Evolutionary conservation across 2,888 invertebrate species (phyloP).

Genomic region (Microchrysa polita): DNA sequence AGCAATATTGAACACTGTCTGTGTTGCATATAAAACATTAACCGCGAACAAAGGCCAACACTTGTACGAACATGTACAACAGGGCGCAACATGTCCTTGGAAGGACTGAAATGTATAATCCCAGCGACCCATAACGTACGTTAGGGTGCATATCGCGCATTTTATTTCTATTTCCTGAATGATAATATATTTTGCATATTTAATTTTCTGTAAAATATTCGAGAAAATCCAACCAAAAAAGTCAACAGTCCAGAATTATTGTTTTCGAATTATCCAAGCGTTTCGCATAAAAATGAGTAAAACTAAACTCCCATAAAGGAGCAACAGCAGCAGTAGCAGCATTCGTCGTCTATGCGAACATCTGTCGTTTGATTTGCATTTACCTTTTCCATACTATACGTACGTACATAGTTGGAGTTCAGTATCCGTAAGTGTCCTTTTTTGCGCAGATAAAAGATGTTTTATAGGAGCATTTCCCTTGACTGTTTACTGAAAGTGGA

Average conservation of each 20-base stretch:
- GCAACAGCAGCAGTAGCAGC: too few relatives aligned
- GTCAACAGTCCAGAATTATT: slow-evolving; percentile 11
- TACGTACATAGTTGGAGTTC: too few relatives aligned
- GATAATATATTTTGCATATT: slow-evolving; percentile 44
- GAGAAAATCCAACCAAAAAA: slow-evolving; percentile 40
- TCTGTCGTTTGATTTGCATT: slow-evolving; percentile 42
- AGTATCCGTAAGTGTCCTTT: slow-evolving; percentile 4
- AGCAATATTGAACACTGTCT: slow-evolving; percentile 8
- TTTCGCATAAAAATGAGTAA: slow-evolving; percentile 42
- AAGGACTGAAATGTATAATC: too few relatives aligned
- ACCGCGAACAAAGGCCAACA: neutral
- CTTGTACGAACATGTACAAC: neutral
- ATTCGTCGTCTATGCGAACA: too few relatives aligned
- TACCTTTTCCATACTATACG: slow-evolving; percentile 7
- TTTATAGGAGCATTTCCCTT: neutral
- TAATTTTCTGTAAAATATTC: slow-evolving; percentile 48
- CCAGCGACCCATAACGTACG: neutral
- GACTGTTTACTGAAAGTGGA: neutral
- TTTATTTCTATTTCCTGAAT: neutral
- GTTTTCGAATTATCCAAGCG: slow-evolving; percentile 44
- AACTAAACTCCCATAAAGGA: slow-evolving; percentile 1
- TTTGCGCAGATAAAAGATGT: neutral
- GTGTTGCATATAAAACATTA: slow-evolving; percentile 21
- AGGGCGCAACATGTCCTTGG: too few relatives aligned
- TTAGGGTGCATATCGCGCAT: neutral